Evolutionary conservation across 2,113 vertebrate genomes (phyloP), one percentile per base, ranked within the genome.

Genomic region (Lycocorax pyrrhopterus): DNA sequence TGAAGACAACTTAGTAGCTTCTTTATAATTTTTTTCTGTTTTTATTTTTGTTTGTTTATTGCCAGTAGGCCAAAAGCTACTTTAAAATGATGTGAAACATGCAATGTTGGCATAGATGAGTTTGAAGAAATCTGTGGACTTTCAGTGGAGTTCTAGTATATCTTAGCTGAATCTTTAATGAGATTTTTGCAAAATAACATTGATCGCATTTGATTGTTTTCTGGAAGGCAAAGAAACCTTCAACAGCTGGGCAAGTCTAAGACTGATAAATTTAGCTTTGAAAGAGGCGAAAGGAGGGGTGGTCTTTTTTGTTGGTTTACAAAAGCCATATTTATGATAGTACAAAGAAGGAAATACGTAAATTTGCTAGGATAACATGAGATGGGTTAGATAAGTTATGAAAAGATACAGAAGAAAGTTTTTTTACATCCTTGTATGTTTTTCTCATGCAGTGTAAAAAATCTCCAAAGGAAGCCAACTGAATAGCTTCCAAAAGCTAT

Each of bases 401-500:
- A 81, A 88, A 79, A 85, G 67, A 79, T 93, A 55, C 32, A 63
- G 68, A 80, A 63, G 17, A 93, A 78, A 16, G 3, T 71, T 94
- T 76, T 90, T 93, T 79, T 76, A 49, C 47, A 71, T 91, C 51
- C 56, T 58, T 69, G 7, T 69, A 53, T 3, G 5, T 89, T 95
- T 94, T 95, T 90, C 67, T 84, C 59, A 64, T 83, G 47, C 17
- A 49, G n/a, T 67, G 20, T 77, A 83, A 94, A 94, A 87, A 52
- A 39, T 67, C 21, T 14, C 80, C 37, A 55, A 94, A 89, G 46
- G 35, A 81, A 56, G 79, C 93, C 87, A 94, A 77, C 51, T 55
- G 91, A 92, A 81, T 47, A 27, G 35, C 84, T 74, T 96, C 86
- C 96, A 96, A 82, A 87, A 73, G 37, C 69, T 90, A 80, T 96